Percentiles rank a stretch among this genome's conserved stretches.
Evolutionary conservation across 2,888 invertebrate species (phyloP).

Genomic region (Phyllotreta striolata): DNA sequence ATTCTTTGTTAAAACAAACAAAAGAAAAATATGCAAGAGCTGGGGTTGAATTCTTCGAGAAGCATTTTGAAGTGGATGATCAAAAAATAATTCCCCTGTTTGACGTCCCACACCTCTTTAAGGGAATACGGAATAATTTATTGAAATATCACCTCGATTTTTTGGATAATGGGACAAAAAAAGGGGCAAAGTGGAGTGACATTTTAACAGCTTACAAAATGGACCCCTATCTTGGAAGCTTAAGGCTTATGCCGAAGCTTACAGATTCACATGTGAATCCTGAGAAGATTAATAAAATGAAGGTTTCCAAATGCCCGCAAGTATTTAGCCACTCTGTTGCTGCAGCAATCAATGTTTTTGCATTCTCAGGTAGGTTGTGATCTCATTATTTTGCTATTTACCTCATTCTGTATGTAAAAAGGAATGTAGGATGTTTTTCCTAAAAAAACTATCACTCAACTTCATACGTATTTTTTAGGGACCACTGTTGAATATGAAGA

Average conservation of each 20-base stretch:
- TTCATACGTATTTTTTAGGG: too few species aligned
- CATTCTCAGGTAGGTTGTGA: too few species aligned
- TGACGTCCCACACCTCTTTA: slow-evolving; percentile 17
- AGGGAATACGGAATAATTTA: slow-evolving; percentile 23
- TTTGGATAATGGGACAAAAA: not conserved
- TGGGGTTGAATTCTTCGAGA: not conserved
- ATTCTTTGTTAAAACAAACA: slow-evolving; percentile 21
- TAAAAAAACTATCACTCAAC: too few species aligned
- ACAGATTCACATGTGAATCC: slow-evolving; percentile 34
- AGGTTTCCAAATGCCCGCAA: slow-evolving; percentile 35
- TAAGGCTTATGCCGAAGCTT: slow-evolving; percentile 30
- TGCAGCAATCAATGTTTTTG: too few species aligned
- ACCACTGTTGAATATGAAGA: too few species aligned
- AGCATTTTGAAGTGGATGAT: slow-evolving; percentile 6
- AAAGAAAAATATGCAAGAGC: slow-evolving; percentile 6
- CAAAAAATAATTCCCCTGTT: too few species aligned
- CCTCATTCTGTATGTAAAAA: too few species aligned
- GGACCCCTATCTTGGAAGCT: slow-evolving; percentile 26
- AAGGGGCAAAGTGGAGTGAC: slow-evolving; percentile 18
- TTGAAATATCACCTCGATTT: slow-evolving; percentile 2
- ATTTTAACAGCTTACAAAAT: slow-evolving; percentile 32
- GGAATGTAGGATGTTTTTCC: too few species aligned
- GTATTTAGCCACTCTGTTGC: too few species aligned
- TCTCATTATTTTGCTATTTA: too few species aligned
- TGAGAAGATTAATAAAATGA: slow-evolving; percentile 36